Percentiles rank a stretch among this genome's conserved stretches.
phyloP scores from a whole-genome alignment of 2,113 vertebrate species.

The Melanotaenia duboulayi region DNA sequence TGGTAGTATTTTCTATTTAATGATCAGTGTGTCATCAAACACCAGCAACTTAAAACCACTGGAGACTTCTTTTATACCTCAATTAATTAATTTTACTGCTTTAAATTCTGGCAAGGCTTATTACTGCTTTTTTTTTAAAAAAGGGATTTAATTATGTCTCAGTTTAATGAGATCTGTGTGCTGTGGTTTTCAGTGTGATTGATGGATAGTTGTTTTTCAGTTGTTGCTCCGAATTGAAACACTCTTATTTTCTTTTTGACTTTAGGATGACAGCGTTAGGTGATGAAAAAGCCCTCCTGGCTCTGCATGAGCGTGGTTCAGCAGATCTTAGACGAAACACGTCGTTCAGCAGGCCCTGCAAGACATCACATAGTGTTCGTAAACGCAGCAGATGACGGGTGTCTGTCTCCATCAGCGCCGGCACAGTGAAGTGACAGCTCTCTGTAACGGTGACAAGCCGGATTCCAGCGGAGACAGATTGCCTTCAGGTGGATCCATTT shows the following conservation, averaged over 20 bases:
- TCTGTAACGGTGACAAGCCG: slow-evolving; percentile 72
- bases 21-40: not conserved
- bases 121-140: slow-evolving; percentile 19
- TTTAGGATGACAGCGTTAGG: slow-evolving; percentile 42
- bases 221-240: slow-evolving; percentile 21
- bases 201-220: slow-evolving; percentile 56
- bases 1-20: not conserved
- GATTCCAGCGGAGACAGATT: slow-evolving; percentile 76
- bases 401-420: slow-evolving; percentile 72
- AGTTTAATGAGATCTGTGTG: slow-evolving; percentile 43
- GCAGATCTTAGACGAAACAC: slow-evolving; percentile 62
- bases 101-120: slow-evolving; percentile 10
- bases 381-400: slow-evolving; percentile 63
- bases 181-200: slow-evolving; percentile 49
- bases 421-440: slow-evolving; percentile 73
- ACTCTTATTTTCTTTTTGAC: slow-evolving; percentile 3
- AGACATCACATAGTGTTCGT: slow-evolving; percentile 56
- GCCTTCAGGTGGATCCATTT: slow-evolving; percentile 80
- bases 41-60: slow-evolving; percentile 10
- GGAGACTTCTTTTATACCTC: slow-evolving; percentile 24
- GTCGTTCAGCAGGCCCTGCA: slow-evolving; percentile 56
- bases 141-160: slow-evolving; percentile 17
- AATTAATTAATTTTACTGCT: slow-evolving; percentile 28
- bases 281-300: slow-evolving; percentile 50
- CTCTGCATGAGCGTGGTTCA: slow-evolving; percentile 14